phyloP scores from a whole-genome alignment of 2,797 vertebrate species.

The Lepus oiostolus region DNA sequence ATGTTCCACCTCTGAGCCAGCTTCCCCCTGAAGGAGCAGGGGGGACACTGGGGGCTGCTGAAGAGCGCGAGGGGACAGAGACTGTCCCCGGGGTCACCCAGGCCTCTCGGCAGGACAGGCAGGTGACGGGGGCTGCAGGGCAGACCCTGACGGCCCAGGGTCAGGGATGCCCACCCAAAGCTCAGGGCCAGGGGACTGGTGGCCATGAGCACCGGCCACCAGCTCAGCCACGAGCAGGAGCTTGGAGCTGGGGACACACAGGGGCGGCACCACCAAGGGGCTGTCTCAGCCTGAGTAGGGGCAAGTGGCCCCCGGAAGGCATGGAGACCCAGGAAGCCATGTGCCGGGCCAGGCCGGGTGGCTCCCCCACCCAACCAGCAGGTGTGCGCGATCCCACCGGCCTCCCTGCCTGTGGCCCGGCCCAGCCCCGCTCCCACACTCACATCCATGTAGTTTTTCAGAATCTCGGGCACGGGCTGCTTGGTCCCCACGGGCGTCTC shows the following conservation, averaged over 20 bases:
- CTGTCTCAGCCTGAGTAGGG: too few species aligned
- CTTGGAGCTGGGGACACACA: too few species aligned
- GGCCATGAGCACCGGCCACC: too few species aligned
- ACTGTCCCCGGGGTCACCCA: too few species aligned
- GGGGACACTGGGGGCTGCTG: neutral
- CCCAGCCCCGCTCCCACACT: slow-evolving; percentile 82
- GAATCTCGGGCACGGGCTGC: slow-evolving; percentile 93
- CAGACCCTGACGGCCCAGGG: neutral
- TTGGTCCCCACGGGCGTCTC: slow-evolving; percentile 85
- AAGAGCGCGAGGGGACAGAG: too few species aligned
- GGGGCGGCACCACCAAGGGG: too few species aligned
- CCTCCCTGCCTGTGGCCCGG: neutral
- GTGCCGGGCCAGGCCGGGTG: too few species aligned
- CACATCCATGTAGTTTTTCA: slow-evolving; percentile 98
- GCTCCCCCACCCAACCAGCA: too few species aligned
- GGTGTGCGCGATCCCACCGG: rapidly evolving
- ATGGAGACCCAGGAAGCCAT: too few species aligned
- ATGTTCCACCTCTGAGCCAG: neutral
- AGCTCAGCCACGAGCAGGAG: slow-evolving; percentile 79
- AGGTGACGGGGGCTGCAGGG: neutral
- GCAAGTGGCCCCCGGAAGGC: too few species aligned
- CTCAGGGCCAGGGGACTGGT: neutral
- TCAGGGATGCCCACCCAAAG: neutral
- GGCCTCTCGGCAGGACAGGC: neutral
- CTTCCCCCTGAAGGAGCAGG: neutral